Evolutionary conservation across 2,888 invertebrate genomes (phyloP).

Genomic region (Gastrophysa polygoni): DNA sequence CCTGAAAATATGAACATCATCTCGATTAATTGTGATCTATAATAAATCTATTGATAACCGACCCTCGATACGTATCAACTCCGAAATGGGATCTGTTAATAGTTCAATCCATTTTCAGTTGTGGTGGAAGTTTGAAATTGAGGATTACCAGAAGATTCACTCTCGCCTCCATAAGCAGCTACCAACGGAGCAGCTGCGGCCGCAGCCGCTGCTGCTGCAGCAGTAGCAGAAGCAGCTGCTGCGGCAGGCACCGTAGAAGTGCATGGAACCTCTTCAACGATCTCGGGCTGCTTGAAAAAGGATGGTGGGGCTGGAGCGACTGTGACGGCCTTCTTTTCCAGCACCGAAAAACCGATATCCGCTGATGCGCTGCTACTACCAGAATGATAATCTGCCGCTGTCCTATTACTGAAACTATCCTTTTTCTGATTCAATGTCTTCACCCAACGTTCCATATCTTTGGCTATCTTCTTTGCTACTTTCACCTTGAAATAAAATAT

Average conservation of each 20-base stretch:
- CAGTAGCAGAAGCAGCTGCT: slow-evolving; percentile 54
- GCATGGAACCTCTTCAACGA: slow-evolving; percentile 26
- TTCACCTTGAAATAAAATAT: not conserved
- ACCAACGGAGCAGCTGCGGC: slow-evolving; percentile 63
- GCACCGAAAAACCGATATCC: slow-evolving; percentile 90
- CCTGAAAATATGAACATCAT: too few relatives aligned
- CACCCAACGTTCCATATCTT: slow-evolving; percentile 96
- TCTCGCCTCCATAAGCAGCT: slow-evolving; percentile 80
- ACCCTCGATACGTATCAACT: not conserved
- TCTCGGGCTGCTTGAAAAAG: slow-evolving; percentile 38
- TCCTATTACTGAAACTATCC: slow-evolving; percentile 62
- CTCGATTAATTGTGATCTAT: too few relatives aligned
- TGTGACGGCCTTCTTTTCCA: slow-evolving; percentile 73
- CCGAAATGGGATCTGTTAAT: too few relatives aligned
- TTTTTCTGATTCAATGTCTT: slow-evolving; percentile 97
- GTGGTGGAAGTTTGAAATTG: too few relatives aligned
- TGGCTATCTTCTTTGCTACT: slow-evolving; percentile 96
- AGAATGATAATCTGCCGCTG: slow-evolving; percentile 37
- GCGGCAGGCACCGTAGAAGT: not conserved
- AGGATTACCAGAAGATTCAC: slow-evolving; percentile 60
- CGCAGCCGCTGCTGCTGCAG: slow-evolving; percentile 67
- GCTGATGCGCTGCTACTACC: slow-evolving; percentile 72
- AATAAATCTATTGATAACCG: too few relatives aligned
- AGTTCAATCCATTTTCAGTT: too few relatives aligned
- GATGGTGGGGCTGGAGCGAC: slow-evolving; percentile 23